phyloP scores from a whole-genome alignment of 2,888 invertebrate genomes.

The Sisyra terminalis region DNA sequence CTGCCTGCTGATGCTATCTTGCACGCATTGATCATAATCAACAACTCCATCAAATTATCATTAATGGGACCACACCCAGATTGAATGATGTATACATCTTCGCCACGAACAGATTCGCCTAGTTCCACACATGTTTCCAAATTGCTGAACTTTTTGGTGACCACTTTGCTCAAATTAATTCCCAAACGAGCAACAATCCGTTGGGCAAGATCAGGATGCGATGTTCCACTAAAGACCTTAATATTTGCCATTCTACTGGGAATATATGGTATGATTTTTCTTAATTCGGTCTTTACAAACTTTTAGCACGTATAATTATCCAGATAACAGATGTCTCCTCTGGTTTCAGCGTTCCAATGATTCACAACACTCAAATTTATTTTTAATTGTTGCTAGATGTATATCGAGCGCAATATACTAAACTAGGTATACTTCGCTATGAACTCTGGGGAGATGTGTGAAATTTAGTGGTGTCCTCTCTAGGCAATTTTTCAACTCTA shows the following conservation, averaged over 20 bases:
- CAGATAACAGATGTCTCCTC: no score
- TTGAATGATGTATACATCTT: constrained; percentile 94
- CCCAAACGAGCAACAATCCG: constrained; percentile 94
- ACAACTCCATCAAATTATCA: constrained; percentile 88
- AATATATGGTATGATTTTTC: constrained; percentile 30
- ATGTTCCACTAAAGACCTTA: constrained; percentile 97
- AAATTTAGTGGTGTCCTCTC: no score
- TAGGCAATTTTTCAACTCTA: no score
- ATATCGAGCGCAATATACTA: no score
- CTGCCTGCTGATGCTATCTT: constrained; percentile 89
- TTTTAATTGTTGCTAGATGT: no score
- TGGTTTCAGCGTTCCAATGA: no score
- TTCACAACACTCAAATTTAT: no score
- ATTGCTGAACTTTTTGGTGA: constrained; percentile 99
- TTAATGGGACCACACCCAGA: constrained; percentile 89
- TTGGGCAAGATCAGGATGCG: constrained; percentile 92
- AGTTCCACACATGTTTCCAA: constrained; percentile 97
- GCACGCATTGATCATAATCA: constrained; percentile 94
- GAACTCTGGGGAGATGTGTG: no score
- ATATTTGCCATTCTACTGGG: constrained; percentile 92
- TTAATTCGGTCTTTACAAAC: constrained; percentile 47
- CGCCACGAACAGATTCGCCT: constrained; percentile 87
- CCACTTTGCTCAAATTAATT: constrained; percentile 94
- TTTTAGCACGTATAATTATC: constrained; percentile 51
- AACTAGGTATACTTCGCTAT: no score